Percentiles rank a stretch among this genome's conserved stretches.
These are phyloP conservation scores for Habroteleia sp. DNA, from an alignment of 2,888 invertebrate species.

Conservation along the genomic window DNA sequence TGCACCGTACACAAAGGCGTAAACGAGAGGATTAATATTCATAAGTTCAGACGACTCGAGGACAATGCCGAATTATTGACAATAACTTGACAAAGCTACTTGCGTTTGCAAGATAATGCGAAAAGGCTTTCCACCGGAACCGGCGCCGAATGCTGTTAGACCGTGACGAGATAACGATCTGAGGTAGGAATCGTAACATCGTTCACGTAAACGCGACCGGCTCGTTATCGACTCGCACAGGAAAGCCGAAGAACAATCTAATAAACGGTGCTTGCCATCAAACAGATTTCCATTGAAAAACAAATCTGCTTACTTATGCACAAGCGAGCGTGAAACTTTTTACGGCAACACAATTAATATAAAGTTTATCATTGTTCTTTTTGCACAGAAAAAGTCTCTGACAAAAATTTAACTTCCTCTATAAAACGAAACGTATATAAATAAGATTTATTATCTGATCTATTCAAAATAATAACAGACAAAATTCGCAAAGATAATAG, in stretches of 20 bases:
- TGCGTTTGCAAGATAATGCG: slow-evolving; percentile 41
- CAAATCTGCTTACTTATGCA: slow-evolving; percentile 30
- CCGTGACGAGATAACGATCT: slow-evolving; percentile 70
- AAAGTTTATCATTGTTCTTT: background rate
- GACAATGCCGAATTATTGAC: slow-evolving; percentile 53
- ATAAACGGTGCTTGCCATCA: slow-evolving; percentile 17
- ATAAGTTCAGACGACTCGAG: slow-evolving; percentile 6
- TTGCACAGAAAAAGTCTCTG: too few species aligned
- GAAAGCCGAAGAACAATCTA: slow-evolving; percentile 31
- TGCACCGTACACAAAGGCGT: background rate
- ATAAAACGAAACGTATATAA: too few species aligned
- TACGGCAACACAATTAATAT: background rate
- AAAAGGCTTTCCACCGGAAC: slow-evolving; percentile 50
- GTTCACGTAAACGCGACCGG: slow-evolving; percentile 37
- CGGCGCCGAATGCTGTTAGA: slow-evolving; percentile 32
- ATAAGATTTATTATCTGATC: too few species aligned
- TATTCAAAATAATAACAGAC: too few species aligned
- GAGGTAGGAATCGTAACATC: slow-evolving; percentile 55
- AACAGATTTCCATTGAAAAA: slow-evolving; percentile 37
- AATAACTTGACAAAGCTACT: slow-evolving; percentile 46
- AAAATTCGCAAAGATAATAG: too few species aligned
- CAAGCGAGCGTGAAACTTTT: slow-evolving; percentile 33
- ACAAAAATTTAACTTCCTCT: too few species aligned
- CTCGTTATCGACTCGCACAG: slow-evolving; percentile 30
- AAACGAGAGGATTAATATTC: slow-evolving; percentile 37